phyloP scores from a whole-genome alignment of 2,888 invertebrate species.

The Cryptocephalus moraei region DNA sequence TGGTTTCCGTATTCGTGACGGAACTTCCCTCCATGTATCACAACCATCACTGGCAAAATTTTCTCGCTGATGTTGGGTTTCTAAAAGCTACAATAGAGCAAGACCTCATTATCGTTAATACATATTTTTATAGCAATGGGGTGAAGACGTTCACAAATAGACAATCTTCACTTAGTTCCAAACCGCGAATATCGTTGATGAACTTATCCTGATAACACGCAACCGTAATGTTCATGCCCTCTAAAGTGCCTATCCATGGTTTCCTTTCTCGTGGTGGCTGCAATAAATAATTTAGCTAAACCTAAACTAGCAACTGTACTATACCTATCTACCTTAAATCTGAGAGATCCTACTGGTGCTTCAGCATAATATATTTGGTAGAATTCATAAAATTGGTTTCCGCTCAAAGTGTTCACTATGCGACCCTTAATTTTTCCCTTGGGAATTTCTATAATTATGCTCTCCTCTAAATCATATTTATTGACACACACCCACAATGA shows the following conservation, averaged over 20 bases:
- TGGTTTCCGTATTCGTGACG: too few species aligned
- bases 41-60: too few species aligned
- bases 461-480: too few species aligned
- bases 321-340: neutral
- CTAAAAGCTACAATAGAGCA: too few species aligned
- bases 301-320: neutral
- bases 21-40: too few species aligned
- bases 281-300: neutral
- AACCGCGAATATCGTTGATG: neutral
- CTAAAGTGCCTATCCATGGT: conserved; percentile 2
- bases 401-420: neutral
- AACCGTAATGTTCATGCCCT: conserved; percentile 4
- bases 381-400: neutral
- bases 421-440: neutral
- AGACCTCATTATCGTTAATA: too few species aligned
- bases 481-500: too few species aligned
- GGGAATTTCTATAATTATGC: neutral
- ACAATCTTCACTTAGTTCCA: conserved; percentile 5
- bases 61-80: too few species aligned
- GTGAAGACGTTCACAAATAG: conserved; percentile 6
- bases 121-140: conserved; percentile 4
- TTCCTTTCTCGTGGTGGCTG: conserved; percentile 4
- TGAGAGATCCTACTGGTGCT: too few species aligned
- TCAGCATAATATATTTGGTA: too few species aligned
- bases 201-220: conserved; percentile 3